Base-by-base conservation (phyloP, 1,140 invertebrate genomes). In the Stratiolaelaps scimitus region DNA sequence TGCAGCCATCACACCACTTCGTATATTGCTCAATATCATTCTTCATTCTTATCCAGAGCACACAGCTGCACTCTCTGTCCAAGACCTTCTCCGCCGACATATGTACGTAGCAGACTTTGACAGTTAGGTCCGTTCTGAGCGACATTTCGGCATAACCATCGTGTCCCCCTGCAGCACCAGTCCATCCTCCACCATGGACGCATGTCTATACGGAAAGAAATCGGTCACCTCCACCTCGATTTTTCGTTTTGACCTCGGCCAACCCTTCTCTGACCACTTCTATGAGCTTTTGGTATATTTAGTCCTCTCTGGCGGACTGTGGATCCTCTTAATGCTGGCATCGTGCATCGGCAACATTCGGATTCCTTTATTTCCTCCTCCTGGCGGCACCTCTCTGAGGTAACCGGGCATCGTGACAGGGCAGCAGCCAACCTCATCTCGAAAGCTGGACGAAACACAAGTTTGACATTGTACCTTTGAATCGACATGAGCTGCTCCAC, bases 221-320 rank as follows among this genome's bases (percentile, higher is more conserved):
- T 45, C 44, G 44, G 44, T 45, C 44, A 45, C 13, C 44, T 45
- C 44, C n/a, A n/a, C 13, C n/a, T 45, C 13, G 13, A 45, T 45
- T 45, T 45, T 45, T n/a, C 44, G 13, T n/a, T 45, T 45, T n/a
- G 44, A 45, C 44, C n/a, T n/a, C 44, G 44, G 44, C 44, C 44
- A 45, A 13, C 44, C 44, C 13, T 45, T 45, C n/a, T 45, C 44
- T 13, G n/a, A n/a, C n/a, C 13, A 45, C 44, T 13, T 45, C 44
- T n/a, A 45, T 45, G 13, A 45, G n/a, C 44, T 45, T 13, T 45
- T 45, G 44, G 44, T 45, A 45, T n/a, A 13, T n/a, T 45, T 13
- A 13, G 44, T 45, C 44, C n/a, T 45, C n/a, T n/a, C 44, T 45
- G 44, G 44, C 44, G n/a, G n/a, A n/a, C n/a, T n/a, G n/a, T n/a